These are phyloP conservation scores for Phyllostomus hastatus DNA, from an alignment of 2,113 vertebrate genomes.

Conservation along the genomic window DNA sequence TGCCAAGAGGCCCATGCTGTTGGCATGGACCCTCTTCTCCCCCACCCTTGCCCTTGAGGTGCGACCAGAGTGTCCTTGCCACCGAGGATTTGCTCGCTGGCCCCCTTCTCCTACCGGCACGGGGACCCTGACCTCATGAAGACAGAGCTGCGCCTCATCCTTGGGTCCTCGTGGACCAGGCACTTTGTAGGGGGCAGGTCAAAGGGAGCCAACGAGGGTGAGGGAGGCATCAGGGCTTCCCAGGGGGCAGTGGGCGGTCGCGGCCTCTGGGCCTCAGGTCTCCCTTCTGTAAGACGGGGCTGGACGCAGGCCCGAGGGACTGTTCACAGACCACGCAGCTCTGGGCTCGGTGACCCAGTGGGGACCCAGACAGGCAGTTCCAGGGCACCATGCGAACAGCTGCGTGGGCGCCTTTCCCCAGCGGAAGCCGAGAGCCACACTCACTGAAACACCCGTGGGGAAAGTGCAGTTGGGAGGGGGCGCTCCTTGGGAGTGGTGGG, in stretches of 20 bases:
- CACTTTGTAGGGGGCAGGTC: fast-evolving
- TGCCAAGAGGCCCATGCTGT: fast-evolving
- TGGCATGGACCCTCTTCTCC: neutral
- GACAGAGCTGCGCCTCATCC: neutral
- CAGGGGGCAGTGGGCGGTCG: fast-evolving
- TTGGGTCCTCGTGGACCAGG: fast-evolving
- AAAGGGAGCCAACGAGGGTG: fast-evolving
- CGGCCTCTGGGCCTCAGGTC: neutral
- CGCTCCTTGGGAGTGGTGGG: fast-evolving
- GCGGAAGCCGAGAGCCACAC: neutral
- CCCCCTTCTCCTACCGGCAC: neutral
- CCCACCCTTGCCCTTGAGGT: neutral
- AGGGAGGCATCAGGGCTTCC: neutral
- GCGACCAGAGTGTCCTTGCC: fast-evolving
- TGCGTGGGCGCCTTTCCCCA: neutral
- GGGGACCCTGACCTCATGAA: neutral
- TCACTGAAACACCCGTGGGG: fast-evolving
- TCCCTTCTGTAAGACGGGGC: neutral
- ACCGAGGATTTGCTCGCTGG: neutral
- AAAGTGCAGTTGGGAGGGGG: too few species aligned
- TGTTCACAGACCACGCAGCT: neutral
- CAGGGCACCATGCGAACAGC: neutral
- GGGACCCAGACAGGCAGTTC: neutral
- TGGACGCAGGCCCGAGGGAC: neutral
- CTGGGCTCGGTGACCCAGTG: neutral